Percentiles rank a stretch among this genome's conserved stretches.
Conservation (phyloP, 23 tunicate species). For the Styela plicata region DNA sequence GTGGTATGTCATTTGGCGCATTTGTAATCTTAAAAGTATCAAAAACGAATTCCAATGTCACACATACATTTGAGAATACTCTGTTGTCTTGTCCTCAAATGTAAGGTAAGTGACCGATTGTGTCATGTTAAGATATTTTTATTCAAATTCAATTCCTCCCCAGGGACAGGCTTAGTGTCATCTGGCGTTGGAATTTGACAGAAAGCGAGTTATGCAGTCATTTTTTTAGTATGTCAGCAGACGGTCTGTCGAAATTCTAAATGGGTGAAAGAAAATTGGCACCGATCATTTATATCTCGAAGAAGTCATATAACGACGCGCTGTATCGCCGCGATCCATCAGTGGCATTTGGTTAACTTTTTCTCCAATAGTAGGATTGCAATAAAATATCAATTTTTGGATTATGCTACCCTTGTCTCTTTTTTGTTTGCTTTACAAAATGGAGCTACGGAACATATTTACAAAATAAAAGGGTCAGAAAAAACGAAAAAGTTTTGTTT, state of each 20-base stretch:
- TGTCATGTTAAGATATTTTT: too few relatives aligned
- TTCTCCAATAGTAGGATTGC: too few relatives aligned
- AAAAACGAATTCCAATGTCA: background rate
- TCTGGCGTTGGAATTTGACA: background rate
- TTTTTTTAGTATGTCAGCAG: background rate
- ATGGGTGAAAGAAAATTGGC: background rate
- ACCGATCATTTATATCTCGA: too few relatives aligned
- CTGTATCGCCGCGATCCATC: too few relatives aligned
- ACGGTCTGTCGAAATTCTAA: background rate
- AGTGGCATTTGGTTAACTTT: too few relatives aligned
- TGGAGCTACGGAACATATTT: too few relatives aligned
- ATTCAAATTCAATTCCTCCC: background rate
- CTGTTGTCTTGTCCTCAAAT: background rate
- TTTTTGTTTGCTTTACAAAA: too few relatives aligned
- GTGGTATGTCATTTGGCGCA: background rate
- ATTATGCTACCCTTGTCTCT: too few relatives aligned
- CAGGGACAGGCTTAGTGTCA: background rate
- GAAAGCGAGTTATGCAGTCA: background rate
- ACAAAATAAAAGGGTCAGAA: too few relatives aligned
- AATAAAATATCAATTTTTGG: too few relatives aligned
- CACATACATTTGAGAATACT: background rate
- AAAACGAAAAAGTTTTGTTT: too few relatives aligned
- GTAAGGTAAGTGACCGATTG: background rate
- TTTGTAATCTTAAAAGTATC: background rate
- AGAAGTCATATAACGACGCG: too few relatives aligned